These are phyloP conservation scores for Caenorhabditis becei DNA, from an alignment of 2,888 invertebrate genomes.

Conservation along the genomic window DNA sequence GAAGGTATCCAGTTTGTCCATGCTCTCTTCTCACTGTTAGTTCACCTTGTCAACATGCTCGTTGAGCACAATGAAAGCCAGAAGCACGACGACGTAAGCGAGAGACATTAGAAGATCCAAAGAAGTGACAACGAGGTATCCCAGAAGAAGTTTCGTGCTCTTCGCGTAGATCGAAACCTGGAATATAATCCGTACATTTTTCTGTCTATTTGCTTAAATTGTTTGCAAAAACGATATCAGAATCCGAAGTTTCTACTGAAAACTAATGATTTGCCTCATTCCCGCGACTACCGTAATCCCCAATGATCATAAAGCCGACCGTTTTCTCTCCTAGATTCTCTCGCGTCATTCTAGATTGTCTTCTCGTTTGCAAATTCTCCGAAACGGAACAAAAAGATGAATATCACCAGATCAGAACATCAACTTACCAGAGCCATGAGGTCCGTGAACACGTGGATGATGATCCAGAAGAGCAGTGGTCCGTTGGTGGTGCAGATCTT, in stretches of 20 bases:
- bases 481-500: conserved; percentile 68
- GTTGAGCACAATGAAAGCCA: conserved; percentile 57
- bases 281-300: conserved; percentile 1
- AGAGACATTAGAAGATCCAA: conserved; percentile 65
- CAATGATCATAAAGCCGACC: not conserved
- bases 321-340: too few relatives aligned
- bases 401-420: not conserved
- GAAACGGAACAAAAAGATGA: not conserved
- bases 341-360: too few relatives aligned
- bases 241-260: too few relatives aligned
- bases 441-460: conserved; percentile 68
- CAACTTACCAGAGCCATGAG: conserved; percentile 63
- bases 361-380: not conserved
- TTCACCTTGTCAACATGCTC: conserved; percentile 63
- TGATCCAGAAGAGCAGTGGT: conserved; percentile 68
- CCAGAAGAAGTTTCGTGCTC: conserved; percentile 58
- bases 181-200: not conserved
- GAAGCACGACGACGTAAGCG: conserved; percentile 65
- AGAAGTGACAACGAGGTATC: conserved; percentile 60
- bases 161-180: conserved; percentile 66
- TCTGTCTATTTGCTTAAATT: not conserved
- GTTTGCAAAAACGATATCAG: not conserved
- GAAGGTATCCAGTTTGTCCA: too few relatives aligned
- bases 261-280: too few relatives aligned
- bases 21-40: not conserved